Percentiles rank a stretch among this genome's conserved stretches.
Conservation (phyloP, 2,888 invertebrate species). For the Drosophila putrida region DNA sequence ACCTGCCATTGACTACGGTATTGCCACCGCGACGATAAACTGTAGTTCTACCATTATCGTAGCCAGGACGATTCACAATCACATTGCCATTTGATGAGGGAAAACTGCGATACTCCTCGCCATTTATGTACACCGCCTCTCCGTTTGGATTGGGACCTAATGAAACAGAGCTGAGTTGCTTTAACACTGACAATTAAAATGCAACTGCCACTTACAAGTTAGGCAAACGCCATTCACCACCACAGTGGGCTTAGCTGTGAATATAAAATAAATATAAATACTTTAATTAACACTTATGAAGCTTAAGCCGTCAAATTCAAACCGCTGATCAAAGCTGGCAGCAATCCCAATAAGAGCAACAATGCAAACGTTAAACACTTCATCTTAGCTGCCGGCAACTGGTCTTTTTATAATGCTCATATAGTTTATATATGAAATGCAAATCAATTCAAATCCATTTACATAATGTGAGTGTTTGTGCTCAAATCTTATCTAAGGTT, state of each 20-base stretch:
- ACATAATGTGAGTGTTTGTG: conserved; percentile 46
- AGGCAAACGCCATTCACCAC: conserved; percentile 67
- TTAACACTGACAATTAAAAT: not conserved
- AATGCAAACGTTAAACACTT: conserved; percentile 63
- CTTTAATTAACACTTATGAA: conserved; percentile 36
- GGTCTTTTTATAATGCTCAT: conserved; percentile 9
- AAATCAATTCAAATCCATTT: conserved; percentile 52
- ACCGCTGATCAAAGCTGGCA: conserved; percentile 63
- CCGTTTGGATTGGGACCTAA: conserved; percentile 65
- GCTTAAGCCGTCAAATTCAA: conserved; percentile 18
- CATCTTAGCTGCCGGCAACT: conserved; percentile 52
- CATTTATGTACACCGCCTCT: conserved; percentile 55
- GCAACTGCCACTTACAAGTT: conserved; percentile 59
- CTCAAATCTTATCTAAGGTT: conserved; percentile 50
- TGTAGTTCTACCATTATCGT: conserved; percentile 42
- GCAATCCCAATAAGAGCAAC: conserved; percentile 49
- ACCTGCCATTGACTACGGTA: conserved; percentile 59
- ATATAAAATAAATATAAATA: conserved; percentile 7
- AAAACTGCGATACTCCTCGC: conserved; percentile 69
- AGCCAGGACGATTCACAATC: conserved; percentile 45
- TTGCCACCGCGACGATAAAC: conserved; percentile 48
- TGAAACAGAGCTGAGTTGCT: not conserved
- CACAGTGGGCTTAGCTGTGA: conserved; percentile 65
- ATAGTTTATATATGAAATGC: conserved; percentile 52
- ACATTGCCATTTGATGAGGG: conserved; percentile 41